phyloP scores from a whole-genome alignment of 2,113 vertebrate species.

The Mixornis gularis region DNA sequence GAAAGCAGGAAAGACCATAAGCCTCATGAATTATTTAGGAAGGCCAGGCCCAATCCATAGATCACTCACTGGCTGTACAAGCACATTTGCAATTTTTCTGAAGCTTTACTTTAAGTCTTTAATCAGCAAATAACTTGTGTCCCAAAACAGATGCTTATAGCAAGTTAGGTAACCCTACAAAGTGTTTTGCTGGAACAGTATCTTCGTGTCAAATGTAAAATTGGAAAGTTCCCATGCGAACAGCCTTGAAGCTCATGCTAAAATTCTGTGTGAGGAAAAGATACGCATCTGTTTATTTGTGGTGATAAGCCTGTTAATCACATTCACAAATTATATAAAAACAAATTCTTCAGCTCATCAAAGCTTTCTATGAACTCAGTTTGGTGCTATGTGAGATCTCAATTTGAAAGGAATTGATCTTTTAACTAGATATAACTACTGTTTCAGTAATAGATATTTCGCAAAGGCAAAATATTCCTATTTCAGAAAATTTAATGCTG shows the following conservation, averaged over 20 bases:
- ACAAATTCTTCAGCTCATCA: conserved; percentile 54
- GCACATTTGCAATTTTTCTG: conserved; percentile 8
- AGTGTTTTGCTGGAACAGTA: not conserved
- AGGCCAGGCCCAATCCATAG: not conserved
- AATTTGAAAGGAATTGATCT: conserved; percentile 29
- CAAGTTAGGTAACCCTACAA: not conserved
- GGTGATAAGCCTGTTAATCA: conserved; percentile 25
- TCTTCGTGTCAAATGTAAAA: not conserved
- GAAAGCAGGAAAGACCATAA: not conserved
- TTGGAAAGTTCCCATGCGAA: not conserved
- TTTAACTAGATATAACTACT: conserved; percentile 40
- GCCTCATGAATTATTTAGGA: conserved; percentile 43
- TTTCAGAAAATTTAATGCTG: not conserved
- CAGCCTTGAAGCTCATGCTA: not conserved
- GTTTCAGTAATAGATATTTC: conserved; percentile 7
- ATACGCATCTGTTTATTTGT: conserved; percentile 25
- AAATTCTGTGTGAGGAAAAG: conserved; percentile 13
- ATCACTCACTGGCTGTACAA: not conserved
- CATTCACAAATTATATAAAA: conserved; percentile 49
- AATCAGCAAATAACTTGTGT: conserved; percentile 31
- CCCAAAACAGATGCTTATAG: conserved; percentile 13
- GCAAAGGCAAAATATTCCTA: conserved; percentile 34
- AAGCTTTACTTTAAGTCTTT: not conserved
- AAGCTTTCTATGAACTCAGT: conserved; percentile 26
- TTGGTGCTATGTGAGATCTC: conserved; percentile 23